Evolutionary conservation across 2,888 invertebrate genomes (phyloP).

Genomic region (Drosophila robusta): DNA sequence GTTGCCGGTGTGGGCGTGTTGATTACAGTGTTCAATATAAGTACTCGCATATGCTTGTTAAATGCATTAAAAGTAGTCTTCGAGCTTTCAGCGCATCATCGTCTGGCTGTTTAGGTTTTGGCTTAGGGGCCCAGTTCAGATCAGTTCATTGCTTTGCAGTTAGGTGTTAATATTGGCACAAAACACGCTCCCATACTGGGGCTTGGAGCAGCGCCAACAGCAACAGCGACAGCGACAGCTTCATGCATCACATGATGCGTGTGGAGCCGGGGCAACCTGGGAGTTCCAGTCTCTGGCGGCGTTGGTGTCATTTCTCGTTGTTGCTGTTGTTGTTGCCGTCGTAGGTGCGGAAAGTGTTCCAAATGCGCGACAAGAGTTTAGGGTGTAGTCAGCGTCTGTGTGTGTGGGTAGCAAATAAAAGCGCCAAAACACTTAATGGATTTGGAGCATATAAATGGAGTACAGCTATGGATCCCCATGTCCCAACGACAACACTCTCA

Average conservation of each 20-base stretch:
- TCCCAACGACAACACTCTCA: conserved; percentile 34
- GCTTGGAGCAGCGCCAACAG: conserved; percentile 38
- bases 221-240: conserved; percentile 17
- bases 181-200: conserved; percentile 48
- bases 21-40: conserved; percentile 58
- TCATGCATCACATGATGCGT: conserved; percentile 48
- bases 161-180: conserved; percentile 75
- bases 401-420: conserved; percentile 78
- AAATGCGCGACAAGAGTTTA: conserved; percentile 63
- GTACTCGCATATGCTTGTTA: conserved; percentile 57
- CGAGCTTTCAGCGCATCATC: conserved; percentile 56
- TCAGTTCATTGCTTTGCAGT: conserved; percentile 48
- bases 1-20: conserved; percentile 65
- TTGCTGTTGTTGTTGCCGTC: conserved; percentile 39
- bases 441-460: conserved; percentile 78
- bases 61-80: conserved; percentile 64
- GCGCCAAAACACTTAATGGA: conserved; percentile 74
- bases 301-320: conserved; percentile 61
- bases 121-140: conserved; percentile 31
- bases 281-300: conserved; percentile 66
- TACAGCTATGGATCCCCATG: conserved; percentile 32
- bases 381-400: conserved; percentile 67
- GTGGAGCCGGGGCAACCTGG: conserved; percentile 53
- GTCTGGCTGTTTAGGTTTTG: conserved; percentile 12
- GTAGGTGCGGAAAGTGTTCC: conserved; percentile 80